Conservation (phyloP, 2,113 vertebrate genomes). For the Heptranchias perlo region DNA sequence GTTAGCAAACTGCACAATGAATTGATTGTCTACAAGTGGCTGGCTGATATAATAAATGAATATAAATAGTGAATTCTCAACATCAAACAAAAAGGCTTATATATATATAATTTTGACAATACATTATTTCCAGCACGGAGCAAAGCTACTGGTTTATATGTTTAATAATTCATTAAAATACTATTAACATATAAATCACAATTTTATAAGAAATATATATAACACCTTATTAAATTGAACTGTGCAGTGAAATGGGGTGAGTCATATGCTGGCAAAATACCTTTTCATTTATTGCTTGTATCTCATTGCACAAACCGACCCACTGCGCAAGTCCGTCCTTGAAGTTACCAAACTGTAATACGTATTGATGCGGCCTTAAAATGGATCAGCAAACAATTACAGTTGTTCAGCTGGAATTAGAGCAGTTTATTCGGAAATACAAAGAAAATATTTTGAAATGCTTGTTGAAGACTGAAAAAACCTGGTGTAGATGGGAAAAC, state of each 20-base stretch:
- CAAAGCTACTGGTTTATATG: neutral
- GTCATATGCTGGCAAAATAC: neutral
- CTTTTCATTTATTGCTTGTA: neutral
- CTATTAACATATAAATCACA: neutral
- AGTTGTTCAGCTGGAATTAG: neutral
- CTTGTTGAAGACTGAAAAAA: neutral
- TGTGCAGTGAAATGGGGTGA: neutral
- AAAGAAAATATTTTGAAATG: neutral
- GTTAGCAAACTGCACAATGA: constrained; percentile 25
- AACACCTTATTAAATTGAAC: constrained; percentile 27
- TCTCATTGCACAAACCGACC: neutral
- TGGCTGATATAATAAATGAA: constrained; percentile 12
- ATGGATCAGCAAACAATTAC: constrained; percentile 9
- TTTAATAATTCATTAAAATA: constrained; percentile 35
- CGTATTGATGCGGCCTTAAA: neutral
- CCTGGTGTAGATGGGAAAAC: neutral
- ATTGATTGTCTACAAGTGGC: constrained; percentile 22
- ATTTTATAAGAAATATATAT: neutral
- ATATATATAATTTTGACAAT: neutral
- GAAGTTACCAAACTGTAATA: neutral
- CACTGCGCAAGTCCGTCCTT: constrained; percentile 1
- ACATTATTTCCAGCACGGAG: neutral
- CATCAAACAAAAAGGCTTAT: neutral
- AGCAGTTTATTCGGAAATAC: neutral
- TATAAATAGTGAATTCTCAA: neutral